These are phyloP conservation scores for Pyrochroa serraticornis DNA, from an alignment of 2,888 invertebrate species.

Conservation along the genomic window DNA sequence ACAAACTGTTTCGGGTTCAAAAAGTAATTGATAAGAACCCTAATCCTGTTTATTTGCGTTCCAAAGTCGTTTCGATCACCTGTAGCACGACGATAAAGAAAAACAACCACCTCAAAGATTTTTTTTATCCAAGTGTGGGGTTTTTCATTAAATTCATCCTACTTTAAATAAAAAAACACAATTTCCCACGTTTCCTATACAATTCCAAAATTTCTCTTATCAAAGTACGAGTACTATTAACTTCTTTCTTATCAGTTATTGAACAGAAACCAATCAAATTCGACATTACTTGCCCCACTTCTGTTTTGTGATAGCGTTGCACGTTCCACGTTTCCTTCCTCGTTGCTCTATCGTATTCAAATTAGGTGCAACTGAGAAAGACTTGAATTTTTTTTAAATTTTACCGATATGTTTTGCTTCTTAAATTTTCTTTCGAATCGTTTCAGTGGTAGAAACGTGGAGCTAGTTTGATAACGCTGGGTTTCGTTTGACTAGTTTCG, in stretches of 20 bases:
- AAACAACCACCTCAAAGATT: too few species aligned
- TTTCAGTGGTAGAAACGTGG: slow-evolving; percentile 4
- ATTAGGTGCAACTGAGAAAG: neutral
- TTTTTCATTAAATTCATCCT: too few species aligned
- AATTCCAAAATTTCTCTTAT: slow-evolving; percentile 15
- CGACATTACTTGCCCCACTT: slow-evolving; percentile 46
- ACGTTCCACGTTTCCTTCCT: slow-evolving; percentile 7
- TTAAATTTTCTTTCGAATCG: slow-evolving; percentile 18
- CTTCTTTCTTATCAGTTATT: slow-evolving; percentile 49
- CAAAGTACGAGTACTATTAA: slow-evolving; percentile 10
- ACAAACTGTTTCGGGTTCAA: too few species aligned
- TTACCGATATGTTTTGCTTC: slow-evolving; percentile 16
- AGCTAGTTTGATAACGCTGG: too few species aligned
- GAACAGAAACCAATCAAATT: slow-evolving; percentile 49
- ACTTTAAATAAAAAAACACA: too few species aligned
- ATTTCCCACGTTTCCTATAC: neutral
- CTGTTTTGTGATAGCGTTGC: slow-evolving; percentile 17
- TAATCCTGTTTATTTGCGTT: too few species aligned
- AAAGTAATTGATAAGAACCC: too few species aligned
- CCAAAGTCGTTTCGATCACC: too few species aligned
- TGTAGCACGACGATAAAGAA: too few species aligned
- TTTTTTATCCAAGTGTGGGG: too few species aligned
- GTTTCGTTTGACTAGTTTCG: too few species aligned
- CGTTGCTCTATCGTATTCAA: slow-evolving; percentile 5
- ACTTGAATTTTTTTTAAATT: neutral